Evolutionary conservation across 1,140 invertebrate species (phyloP).

Genomic region (Aricia agestis): DNA sequence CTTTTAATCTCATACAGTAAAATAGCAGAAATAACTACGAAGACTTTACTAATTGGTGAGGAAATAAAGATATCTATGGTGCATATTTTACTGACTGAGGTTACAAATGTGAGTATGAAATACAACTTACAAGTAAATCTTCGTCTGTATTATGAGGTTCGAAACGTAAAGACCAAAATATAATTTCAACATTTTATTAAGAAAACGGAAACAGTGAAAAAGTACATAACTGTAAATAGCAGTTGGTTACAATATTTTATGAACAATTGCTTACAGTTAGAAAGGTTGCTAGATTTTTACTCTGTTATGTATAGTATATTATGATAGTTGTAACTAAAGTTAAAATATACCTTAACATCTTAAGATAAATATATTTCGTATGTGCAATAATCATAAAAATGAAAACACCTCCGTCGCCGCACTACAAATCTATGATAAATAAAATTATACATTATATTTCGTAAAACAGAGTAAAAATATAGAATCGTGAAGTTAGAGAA

Average conservation of each 20-base stretch:
- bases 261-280: conserved; percentile 66
- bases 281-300: conserved; percentile 51
- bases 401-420: not conserved
- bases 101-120: no score
- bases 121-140: no score
- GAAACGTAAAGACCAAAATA: not conserved
- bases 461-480: conserved; percentile 55
- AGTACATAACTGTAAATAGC: conserved; percentile 75
- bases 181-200: conserved; percentile 76
- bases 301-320: conserved; percentile 31
- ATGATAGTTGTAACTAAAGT: conserved; percentile 14
- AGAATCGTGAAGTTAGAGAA: conserved; percentile 52
- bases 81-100: no score
- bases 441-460: conserved; percentile 19
- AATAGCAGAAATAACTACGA: no score
- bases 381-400: conserved; percentile 8
- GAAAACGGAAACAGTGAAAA: conserved; percentile 77
- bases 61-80: no score
- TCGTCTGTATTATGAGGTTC: not conserved
- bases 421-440: conserved; percentile 13
- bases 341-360: conserved; percentile 26
- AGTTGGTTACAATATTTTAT: conserved; percentile 67
- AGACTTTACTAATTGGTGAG: no score
- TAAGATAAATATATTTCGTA: conserved; percentile 8
- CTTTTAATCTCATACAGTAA: no score